Percentiles rank a stretch among this genome's conserved stretches.
These are phyloP conservation scores for Origma solitaria DNA, from an alignment of 2,113 vertebrate genomes.

Conservation along the genomic window DNA sequence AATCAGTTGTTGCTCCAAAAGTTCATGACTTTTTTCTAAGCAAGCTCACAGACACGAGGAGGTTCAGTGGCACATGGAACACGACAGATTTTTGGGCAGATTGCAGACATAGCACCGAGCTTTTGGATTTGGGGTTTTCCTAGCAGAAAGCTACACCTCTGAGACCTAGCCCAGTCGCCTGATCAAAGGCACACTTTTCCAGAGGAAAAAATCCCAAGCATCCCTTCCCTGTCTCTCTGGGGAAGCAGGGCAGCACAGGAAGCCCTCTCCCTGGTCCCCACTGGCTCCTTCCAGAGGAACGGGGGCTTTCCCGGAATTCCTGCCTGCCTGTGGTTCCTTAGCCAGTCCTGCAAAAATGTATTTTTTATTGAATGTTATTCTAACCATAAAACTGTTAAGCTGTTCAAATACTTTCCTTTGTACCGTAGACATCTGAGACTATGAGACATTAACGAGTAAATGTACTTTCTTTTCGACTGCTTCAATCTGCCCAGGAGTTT, in stretches of 20 bases:
- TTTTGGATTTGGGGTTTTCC: not conserved
- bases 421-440: slow-evolving; percentile 51
- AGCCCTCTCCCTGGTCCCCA: not conserved
- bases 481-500: slow-evolving; percentile 47
- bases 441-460: slow-evolving; percentile 59
- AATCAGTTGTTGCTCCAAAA: not conserved
- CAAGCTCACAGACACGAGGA: not conserved
- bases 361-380: slow-evolving; percentile 65
- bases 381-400: slow-evolving; percentile 65
- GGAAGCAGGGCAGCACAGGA: not conserved
- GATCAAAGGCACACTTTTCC: not conserved
- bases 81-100: not conserved
- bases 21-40: not conserved
- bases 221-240: not conserved
- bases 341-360: slow-evolving; percentile 51
- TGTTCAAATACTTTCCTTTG: slow-evolving; percentile 71
- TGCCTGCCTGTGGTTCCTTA: slow-evolving; percentile 40
- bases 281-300: not conserved
- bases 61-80: not conserved
- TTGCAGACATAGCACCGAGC: not conserved
- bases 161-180: not conserved
- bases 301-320: slow-evolving; percentile 60
- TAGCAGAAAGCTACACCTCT: not conserved
- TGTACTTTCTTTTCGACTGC: not conserved
- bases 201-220: not conserved